Evolutionary conservation across 2,888 invertebrate species (phyloP), one percentile per base, ranked within the genome.

Genomic region (Netelia virgata): DNA sequence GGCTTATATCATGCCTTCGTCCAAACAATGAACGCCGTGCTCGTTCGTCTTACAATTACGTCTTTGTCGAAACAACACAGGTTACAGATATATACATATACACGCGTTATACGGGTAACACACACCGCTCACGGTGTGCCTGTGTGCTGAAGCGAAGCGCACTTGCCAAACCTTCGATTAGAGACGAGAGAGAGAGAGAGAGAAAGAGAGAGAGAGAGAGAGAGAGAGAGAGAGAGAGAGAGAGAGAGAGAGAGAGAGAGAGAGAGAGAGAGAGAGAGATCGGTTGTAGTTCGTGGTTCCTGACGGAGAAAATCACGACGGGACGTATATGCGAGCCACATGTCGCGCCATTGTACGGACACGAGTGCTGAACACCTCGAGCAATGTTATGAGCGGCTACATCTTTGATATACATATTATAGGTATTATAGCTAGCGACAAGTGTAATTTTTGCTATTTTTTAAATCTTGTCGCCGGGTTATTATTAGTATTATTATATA

Each of bases 101-200:
- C 3, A 0, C 3, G 47, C 14, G 47, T 47, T 47, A 47, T 47
- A 47, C 14, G 14, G 10, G 14, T 47, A 14, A 14, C 14, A 47
- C 1, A 14, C 14, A 47, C 47, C 0, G 14, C 14, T 47, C 11
- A 47, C 14, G 14, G 36, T 14, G 47, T 47, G 53, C 59, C 53
- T 61, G 73, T 72, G 76, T 68, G 84, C 72, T 76, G 76, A 84
- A 80, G 64, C 70, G n/a, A 68, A 66, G 78, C 83, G 76, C 80
- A 80, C 80, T 84, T 84, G 84, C 84, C 80, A 80, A 84, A 84
- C n/a, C 79, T 84, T 84, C 84, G 84, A 84, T 84, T 80, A 77
- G 84, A 80, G 36, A 36, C n/a, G 36, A 36, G 6, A 36, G 36
- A 36, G 36, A 3, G 36, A 28, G 28, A 36, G 36, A 36, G 36